These are phyloP conservation scores for Capra hircus DNA, from an alignment of 2,113 vertebrate species.

Conservation along the genomic window DNA sequence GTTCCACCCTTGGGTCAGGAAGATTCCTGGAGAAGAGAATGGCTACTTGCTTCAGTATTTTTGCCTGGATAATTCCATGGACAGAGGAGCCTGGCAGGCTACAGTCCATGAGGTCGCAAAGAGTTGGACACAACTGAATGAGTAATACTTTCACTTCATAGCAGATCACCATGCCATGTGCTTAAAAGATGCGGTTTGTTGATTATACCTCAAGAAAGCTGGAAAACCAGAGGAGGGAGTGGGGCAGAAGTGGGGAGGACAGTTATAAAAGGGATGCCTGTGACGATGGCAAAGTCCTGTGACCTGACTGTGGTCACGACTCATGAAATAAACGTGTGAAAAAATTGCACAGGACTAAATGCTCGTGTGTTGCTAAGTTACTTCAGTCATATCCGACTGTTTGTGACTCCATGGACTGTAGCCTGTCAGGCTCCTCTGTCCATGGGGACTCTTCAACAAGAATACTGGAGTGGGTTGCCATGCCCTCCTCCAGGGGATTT, in stretches of 20 bases:
- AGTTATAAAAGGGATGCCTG: background rate
- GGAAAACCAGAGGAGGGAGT: background rate
- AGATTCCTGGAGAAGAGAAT: background rate
- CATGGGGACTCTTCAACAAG: background rate
- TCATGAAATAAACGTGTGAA: background rate
- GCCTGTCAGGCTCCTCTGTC: background rate
- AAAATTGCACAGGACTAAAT: background rate
- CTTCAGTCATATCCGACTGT: background rate
- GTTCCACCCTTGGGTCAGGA: background rate
- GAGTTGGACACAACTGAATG: background rate
- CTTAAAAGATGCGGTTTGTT: background rate
- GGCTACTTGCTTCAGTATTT: background rate
- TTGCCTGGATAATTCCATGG: background rate
- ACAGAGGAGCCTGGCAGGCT: background rate
- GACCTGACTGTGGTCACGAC: background rate
- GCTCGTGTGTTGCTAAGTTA: rapidly evolving
- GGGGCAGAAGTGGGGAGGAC: too few relatives aligned
- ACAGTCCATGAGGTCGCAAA: background rate
- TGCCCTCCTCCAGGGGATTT: background rate
- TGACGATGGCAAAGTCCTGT: background rate
- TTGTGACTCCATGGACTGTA: background rate
- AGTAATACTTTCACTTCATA: background rate
- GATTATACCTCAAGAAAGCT: background rate
- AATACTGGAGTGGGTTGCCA: background rate
- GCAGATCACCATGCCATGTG: background rate